Conservation (phyloP, 2,888 invertebrate species). For the Cynaeus angustus region DNA sequence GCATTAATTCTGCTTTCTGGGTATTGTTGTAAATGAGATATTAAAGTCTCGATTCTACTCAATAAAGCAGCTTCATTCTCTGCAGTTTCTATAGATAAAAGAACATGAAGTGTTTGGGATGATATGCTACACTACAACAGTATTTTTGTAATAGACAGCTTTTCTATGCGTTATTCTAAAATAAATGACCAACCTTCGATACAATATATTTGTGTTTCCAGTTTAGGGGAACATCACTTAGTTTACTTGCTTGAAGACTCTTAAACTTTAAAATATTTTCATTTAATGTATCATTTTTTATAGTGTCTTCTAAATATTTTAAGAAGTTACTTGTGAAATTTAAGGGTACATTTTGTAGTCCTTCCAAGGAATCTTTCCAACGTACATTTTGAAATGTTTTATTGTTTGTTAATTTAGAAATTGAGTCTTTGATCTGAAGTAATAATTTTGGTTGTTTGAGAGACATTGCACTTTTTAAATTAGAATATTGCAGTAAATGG, state of each 20-base stretch:
- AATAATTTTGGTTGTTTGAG: not conserved
- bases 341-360: not conserved
- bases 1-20: conserved; percentile 83
- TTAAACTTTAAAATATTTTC: not conserved
- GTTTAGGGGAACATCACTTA: too few species aligned
- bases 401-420: not conserved
- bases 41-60: conserved; percentile 79
- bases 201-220: too few species aligned
- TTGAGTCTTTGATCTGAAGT: not conserved
- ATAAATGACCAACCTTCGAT: too few species aligned
- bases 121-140: conserved; percentile 74
- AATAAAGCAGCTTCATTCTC: conserved; percentile 75
- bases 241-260: not conserved
- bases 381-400: not conserved
- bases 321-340: not conserved
- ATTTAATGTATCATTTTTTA: not conserved
- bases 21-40: conserved; percentile 80
- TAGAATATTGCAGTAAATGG: too few species aligned
- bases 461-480: not conserved
- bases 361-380: not conserved
- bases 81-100: conserved; percentile 76
- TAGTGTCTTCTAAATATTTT: not conserved
- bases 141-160: not conserved
- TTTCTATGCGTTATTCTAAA: too few species aligned
- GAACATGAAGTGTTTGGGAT: conserved; percentile 79